Conservation (phyloP, 2,113 vertebrate species). For the Tretioscincus oriximinensis region DNA sequence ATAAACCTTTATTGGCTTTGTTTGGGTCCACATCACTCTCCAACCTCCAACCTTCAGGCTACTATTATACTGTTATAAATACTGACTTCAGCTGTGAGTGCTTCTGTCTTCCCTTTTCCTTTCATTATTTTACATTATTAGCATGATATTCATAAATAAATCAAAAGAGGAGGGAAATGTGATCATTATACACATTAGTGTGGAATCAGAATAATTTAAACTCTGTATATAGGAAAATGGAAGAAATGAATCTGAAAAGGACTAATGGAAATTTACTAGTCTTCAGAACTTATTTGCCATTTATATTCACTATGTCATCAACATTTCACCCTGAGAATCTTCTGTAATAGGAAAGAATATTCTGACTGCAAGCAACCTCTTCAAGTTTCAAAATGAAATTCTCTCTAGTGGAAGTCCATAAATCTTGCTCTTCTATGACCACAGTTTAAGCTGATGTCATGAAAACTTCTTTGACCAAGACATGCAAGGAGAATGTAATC, state of each 20-base stretch:
- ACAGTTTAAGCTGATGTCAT: conserved; percentile 51
- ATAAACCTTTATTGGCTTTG: too few relatives aligned
- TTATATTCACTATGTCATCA: conserved; percentile 11
- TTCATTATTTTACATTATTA: too few relatives aligned
- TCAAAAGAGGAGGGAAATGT: too few relatives aligned
- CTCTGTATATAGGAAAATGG: conserved; percentile 11
- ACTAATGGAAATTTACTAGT: conserved; percentile 17
- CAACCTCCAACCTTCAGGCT: too few relatives aligned
- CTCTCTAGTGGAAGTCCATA: conserved; percentile 35
- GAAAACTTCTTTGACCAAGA: conserved; percentile 57
- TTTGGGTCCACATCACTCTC: too few relatives aligned
- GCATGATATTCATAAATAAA: too few relatives aligned
- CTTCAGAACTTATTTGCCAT: conserved; percentile 20
- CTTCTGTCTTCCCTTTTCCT: too few relatives aligned
- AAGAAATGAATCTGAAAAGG: conserved; percentile 28
- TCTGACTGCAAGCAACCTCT: conserved; percentile 1
- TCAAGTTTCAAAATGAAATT: conserved; percentile 26
- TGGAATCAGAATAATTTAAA: neutral
- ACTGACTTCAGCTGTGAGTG: too few relatives aligned
- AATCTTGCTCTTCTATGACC: conserved; percentile 33
- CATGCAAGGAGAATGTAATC: conserved; percentile 52
- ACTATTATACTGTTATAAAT: too few relatives aligned
- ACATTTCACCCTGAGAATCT: conserved; percentile 22
- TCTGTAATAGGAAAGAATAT: conserved; percentile 5
- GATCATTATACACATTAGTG: too few relatives aligned